Evolutionary conservation across 2,113 vertebrate genomes (phyloP), one percentile per base, ranked within the genome.

Genomic region (Copsychus sechellarum): DNA sequence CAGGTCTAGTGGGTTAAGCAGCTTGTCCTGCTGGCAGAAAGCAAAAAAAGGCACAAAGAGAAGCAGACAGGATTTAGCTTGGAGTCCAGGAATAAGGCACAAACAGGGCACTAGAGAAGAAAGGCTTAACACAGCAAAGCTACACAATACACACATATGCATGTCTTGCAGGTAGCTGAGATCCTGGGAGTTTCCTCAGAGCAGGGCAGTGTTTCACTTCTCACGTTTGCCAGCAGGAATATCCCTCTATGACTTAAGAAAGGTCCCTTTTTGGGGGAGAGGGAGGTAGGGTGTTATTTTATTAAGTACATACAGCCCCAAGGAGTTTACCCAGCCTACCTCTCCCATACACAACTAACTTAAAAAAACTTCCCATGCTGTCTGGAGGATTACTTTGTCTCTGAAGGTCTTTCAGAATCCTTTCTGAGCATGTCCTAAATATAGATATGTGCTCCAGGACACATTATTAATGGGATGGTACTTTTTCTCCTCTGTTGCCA

Each of bases 1-100:
- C 98, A 99, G 98, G 97, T 99, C 99, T 98, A 99, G 98, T 36
- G 98, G 98, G 97, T 99, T 99, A 98, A 98, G 98, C 96, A 98
- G 98, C 97, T 98, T 98, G 98, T 99, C 98, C 99, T 99, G 98
- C 96, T 96, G 96, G 95, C 97, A 97, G 97, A 95, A 97, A 97
- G 98, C 98, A 97, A 97, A 97, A 96, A 96, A 97, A 97, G 95
- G 98, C 98, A 98, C 98, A 98, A 95, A 98, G 95, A 98, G 96
- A 98, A 98, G 98, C 98, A 98, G 97, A 97, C 94, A 95, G 93
- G 88, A 88, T 97, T 98, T 98, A 98, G 97, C 97, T 94, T 34
- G 17, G 82, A 79, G 97, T 95, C 92, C 91, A 97, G 84, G 80
- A 91, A 83, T 53, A 86, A 81, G 78, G 73, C 85, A 96, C 97